Conservation (phyloP, 2,888 invertebrate species). For the Trissolcus japonicus region DNA sequence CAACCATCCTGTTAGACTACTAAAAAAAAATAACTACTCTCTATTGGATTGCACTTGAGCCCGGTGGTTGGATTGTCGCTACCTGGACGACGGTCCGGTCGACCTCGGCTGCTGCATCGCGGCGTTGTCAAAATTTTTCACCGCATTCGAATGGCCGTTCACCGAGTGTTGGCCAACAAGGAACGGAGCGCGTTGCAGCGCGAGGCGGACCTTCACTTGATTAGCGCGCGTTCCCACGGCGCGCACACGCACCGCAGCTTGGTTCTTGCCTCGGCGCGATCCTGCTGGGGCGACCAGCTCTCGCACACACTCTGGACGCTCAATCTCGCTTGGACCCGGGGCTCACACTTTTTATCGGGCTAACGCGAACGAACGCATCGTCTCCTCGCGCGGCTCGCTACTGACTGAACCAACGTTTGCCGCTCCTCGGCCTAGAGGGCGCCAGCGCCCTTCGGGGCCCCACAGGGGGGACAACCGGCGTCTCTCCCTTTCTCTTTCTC, state of each 20-base stretch:
- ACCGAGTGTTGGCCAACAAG: slow-evolving; percentile 21
- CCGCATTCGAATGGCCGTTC: slow-evolving; percentile 6
- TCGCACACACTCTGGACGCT: background rate
- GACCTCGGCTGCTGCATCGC: slow-evolving; percentile 2
- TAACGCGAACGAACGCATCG: slow-evolving; percentile 43
- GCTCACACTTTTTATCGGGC: slow-evolving; percentile 3
- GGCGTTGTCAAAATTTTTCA: background rate
- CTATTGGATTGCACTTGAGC: background rate
- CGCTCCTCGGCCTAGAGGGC: slow-evolving; percentile 68
- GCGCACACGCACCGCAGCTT: background rate
- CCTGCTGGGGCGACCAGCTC: background rate
- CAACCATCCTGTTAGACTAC: background rate
- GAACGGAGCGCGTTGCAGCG: slow-evolving; percentile 10
- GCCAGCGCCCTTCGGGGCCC: slow-evolving; percentile 61
- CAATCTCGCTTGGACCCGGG: slow-evolving; percentile 3
- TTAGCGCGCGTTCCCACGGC: background rate
- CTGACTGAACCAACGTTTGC: slow-evolving; percentile 70
- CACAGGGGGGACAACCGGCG: slow-evolving; percentile 40
- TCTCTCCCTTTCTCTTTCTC: slow-evolving; percentile 31
- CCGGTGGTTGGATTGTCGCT: background rate
- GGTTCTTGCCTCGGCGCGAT: background rate
- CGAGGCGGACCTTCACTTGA: slow-evolving; percentile 16
- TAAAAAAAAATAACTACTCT: background rate
- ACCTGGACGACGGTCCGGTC: background rate
- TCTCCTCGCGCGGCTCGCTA: slow-evolving; percentile 65